Percentiles rank a stretch among this genome's conserved stretches.
phyloP scores from a whole-genome alignment of 2,888 invertebrate species.

The Monoplex corrugatus region DNA sequence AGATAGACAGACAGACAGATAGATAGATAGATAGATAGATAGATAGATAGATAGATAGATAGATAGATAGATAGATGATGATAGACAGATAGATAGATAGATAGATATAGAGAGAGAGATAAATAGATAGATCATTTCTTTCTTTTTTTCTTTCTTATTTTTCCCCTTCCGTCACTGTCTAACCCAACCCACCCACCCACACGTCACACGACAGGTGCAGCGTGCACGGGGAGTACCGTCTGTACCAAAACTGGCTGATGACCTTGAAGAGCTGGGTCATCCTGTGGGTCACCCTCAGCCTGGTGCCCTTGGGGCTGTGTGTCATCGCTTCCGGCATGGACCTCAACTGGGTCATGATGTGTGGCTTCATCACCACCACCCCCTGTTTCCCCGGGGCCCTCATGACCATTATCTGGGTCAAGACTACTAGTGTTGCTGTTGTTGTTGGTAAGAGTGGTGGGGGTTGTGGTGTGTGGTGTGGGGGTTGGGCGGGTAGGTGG shows the following conservation, averaged over 20 bases:
- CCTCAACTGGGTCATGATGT: slow-evolving; percentile 73
- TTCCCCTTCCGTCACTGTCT: neutral
- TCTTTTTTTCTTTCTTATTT: neutral
- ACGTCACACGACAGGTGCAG: slow-evolving; percentile 43
- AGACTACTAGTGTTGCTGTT: slow-evolving; percentile 69
- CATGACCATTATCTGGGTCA: slow-evolving; percentile 74
- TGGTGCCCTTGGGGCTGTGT: slow-evolving; percentile 73
- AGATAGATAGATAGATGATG: no score
- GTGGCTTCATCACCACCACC: slow-evolving; percentile 74
- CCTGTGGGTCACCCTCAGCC: slow-evolving; percentile 73
- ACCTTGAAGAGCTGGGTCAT: slow-evolving; percentile 78
- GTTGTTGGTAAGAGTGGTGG: slow-evolving; percentile 66
- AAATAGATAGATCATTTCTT: neutral
- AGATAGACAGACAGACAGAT: no score
- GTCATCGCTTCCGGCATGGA: slow-evolving; percentile 69
- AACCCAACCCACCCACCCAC: neutral
- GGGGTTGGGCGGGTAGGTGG: neutral
- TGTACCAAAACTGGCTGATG: slow-evolving; percentile 67
- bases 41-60: no score
- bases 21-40: no score
- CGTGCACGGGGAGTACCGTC: slow-evolving; percentile 56
- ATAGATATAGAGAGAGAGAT: no score
- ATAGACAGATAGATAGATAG: no score
- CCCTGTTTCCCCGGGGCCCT: slow-evolving; percentile 74
- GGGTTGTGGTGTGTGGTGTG: no score